phyloP scores from a whole-genome alignment of 2,888 invertebrate genomes.

The Homarus gammarus region DNA sequence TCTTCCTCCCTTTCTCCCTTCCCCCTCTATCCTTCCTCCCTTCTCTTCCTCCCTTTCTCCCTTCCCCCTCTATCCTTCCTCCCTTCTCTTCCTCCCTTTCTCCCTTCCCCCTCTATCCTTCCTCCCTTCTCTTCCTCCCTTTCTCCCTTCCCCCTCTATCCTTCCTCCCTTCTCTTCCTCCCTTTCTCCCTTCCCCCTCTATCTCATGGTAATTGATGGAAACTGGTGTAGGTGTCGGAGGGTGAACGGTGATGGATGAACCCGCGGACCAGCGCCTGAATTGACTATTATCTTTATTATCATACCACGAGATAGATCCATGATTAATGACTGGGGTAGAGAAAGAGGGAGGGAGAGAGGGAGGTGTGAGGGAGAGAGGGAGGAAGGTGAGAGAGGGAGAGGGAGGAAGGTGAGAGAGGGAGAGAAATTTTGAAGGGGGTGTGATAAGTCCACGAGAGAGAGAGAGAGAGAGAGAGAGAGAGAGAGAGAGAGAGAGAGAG shows the following conservation, averaged over 20 bases:
- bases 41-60: no score
- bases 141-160: conserved; percentile 22
- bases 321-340: conserved; percentile 14
- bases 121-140: not conserved
- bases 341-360: conserved; percentile 22
- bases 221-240: conserved; percentile 28
- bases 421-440: not conserved
- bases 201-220: conserved; percentile 32
- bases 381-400: not conserved
- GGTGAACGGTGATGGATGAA: conserved; percentile 16
- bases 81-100: conserved; percentile 10
- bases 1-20: conserved; percentile 8
- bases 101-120: not conserved
- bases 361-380: not conserved
- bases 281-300: conserved; percentile 57
- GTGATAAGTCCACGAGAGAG: not conserved
- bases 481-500: not conserved
- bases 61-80: not conserved
- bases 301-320: conserved; percentile 8
- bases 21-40: not conserved
- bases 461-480: conserved; percentile 11
- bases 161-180: no score
- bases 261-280: conserved; percentile 3
- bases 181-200: not conserved
- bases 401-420: not conserved